Percentiles rank a stretch among this genome's conserved stretches.
Conservation (phyloP, 2,888 invertebrate species). For the Scaptomyza polygonia region DNA sequence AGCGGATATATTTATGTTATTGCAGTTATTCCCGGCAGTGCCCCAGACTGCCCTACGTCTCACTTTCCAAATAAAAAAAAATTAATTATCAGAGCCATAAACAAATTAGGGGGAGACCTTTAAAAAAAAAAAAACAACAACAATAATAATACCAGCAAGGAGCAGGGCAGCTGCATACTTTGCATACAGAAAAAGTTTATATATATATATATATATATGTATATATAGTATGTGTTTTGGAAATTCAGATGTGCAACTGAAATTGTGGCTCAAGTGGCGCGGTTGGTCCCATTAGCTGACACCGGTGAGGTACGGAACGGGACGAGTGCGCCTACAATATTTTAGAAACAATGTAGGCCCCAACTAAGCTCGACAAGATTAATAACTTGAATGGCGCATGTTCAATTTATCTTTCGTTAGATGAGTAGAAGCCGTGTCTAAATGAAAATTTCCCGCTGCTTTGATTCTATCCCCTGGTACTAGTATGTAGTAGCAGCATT, state of each 20-base stretch:
- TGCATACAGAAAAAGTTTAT: too few relatives aligned
- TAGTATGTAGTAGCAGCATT: conserved; percentile 19
- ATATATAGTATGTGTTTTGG: neutral
- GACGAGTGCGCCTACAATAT: conserved; percentile 72
- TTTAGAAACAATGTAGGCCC: conserved; percentile 71
- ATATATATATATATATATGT: too few relatives aligned
- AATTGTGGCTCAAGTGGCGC: conserved; percentile 75
- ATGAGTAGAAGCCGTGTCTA: conserved; percentile 34
- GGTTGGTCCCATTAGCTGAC: conserved; percentile 78
- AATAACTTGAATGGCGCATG: conserved; percentile 80
- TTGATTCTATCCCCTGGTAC: neutral
- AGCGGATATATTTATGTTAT: conserved; percentile 77
- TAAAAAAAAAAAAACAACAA: conserved; percentile 24
- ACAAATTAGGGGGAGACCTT: conserved; percentile 71
- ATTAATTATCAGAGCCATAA: conserved; percentile 78
- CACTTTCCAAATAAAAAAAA: conserved; percentile 67
- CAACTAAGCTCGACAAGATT: conserved; percentile 81
- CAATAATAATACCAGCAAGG: conserved; percentile 7
- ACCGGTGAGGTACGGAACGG: conserved; percentile 71
- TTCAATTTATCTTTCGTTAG: conserved; percentile 82
- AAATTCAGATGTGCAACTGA: conserved; percentile 37
- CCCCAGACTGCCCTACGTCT: conserved; percentile 22
- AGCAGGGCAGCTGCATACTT: conserved; percentile 40
- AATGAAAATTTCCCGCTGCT: conserved; percentile 14
- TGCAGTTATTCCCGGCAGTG: conserved; percentile 49